These are phyloP conservation scores for Ctenoplectra terminalis DNA, from an alignment of 1,140 invertebrate genomes.

Conservation along the genomic window DNA sequence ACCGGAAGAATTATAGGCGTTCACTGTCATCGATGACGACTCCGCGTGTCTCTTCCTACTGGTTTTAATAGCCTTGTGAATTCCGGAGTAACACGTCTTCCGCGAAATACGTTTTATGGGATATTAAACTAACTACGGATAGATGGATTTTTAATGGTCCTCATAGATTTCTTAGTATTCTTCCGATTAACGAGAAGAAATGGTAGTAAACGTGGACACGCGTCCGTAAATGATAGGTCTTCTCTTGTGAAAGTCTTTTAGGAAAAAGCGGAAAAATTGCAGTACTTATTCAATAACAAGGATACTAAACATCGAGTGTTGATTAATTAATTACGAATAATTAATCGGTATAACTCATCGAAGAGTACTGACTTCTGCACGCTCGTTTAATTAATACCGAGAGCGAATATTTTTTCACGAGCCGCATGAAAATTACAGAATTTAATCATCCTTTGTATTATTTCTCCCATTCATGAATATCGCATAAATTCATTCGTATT, in stretches of 20 bases:
- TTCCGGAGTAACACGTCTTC: neutral
- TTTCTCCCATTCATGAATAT: no score
- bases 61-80: neutral
- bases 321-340: neutral
- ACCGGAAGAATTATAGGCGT: constrained; percentile 59
- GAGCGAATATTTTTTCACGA: neutral
- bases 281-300: neutral
- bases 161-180: neutral
- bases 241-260: neutral
- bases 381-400: neutral
- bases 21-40: constrained; percentile 43
- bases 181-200: neutral
- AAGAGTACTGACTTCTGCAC: neutral
- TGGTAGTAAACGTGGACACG: neutral
- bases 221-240: neutral
- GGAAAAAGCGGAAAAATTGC: neutral
- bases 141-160: neutral
- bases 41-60: constrained; percentile 10
- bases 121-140: neutral
- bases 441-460: no score
- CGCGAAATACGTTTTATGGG: neutral
- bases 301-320: neutral
- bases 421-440: no score
- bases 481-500: no score
- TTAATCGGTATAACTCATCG: neutral